Percentiles rank a stretch among this genome's conserved stretches.
phyloP scores from a whole-genome alignment of 2,113 vertebrate species.

The Ictalurus furcatus region DNA sequence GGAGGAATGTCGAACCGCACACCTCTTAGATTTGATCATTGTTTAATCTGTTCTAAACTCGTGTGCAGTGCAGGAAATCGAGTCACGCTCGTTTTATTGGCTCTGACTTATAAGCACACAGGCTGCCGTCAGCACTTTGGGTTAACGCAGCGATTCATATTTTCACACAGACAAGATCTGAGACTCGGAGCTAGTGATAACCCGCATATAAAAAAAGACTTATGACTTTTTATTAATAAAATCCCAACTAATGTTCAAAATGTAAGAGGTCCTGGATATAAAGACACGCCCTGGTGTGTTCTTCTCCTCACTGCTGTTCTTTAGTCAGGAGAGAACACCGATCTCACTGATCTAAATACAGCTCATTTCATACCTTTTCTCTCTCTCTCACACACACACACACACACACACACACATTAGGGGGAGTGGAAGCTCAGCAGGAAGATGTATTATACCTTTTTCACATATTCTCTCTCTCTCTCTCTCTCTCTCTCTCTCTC shows the following conservation, averaged over 20 bases:
- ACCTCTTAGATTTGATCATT: neutral
- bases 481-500: conserved; percentile 2
- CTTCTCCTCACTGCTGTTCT: neutral
- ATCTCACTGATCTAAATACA: neutral
- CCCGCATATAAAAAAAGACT: neutral
- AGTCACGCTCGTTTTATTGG: conserved; percentile 3
- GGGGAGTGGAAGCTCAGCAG: too few species aligned
- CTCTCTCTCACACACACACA: neutral
- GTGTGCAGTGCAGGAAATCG: conserved; percentile 7
- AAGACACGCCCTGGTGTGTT: neutral
- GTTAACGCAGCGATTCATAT: neutral
- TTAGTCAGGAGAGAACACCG: neutral
- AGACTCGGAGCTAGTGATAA: neutral
- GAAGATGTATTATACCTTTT: neutral
- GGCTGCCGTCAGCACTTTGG: conserved; percentile 1
- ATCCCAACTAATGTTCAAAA: neutral
- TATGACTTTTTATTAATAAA: neutral
- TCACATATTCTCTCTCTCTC: neutral
- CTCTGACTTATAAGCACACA: neutral
- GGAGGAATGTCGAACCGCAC: neutral
- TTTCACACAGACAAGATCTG: neutral
- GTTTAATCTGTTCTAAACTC: neutral
- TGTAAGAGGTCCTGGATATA: neutral
- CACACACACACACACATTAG: neutral
- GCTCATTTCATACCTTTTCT: neutral